Evolutionary conservation across 1,140 invertebrate genomes (phyloP).

Genomic region (Aphaenogaster rudis): DNA sequence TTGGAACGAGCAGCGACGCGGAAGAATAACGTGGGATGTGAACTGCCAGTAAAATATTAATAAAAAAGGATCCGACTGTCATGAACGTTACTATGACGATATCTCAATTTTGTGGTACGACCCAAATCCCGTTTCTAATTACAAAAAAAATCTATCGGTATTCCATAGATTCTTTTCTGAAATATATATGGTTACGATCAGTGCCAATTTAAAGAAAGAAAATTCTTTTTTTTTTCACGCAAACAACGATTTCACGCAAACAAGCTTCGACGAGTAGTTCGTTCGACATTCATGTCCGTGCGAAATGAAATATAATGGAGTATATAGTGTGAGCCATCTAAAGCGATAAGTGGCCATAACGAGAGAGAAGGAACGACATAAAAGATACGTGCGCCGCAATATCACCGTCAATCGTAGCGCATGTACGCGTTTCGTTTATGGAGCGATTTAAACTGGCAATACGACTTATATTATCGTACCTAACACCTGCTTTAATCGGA

Average conservation of each 20-base stretch:
- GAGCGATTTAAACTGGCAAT: slow-evolving; percentile 11
- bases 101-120: slow-evolving; percentile 6
- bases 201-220: neutral
- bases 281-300: slow-evolving; percentile 2
- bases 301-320: slow-evolving; percentile 45
- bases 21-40: slow-evolving; percentile 57
- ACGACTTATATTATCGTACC: slow-evolving; percentile 11
- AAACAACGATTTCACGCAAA: neutral
- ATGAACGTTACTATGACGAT: neutral
- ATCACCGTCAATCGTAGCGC: slow-evolving; percentile 33
- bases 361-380: slow-evolving; percentile 43
- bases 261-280: neutral
- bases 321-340: neutral
- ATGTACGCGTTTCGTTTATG: slow-evolving; percentile 22
- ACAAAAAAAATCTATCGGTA: slow-evolving; percentile 1
- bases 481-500: slow-evolving; percentile 19
- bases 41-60: slow-evolving; percentile 44
- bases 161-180: neutral
- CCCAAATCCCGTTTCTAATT: neutral
- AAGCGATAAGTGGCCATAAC: slow-evolving; percentile 50
- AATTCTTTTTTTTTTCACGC: neutral
- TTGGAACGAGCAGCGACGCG: slow-evolving; percentile 59
- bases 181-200: neutral
- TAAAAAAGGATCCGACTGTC: slow-evolving; percentile 35
- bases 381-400: slow-evolving; percentile 37